Percentiles rank a stretch among this genome's conserved stretches.
These are phyloP conservation scores for Psococerastis gibbosa DNA, from an alignment of 2,888 invertebrate species.

Conservation along the genomic window DNA sequence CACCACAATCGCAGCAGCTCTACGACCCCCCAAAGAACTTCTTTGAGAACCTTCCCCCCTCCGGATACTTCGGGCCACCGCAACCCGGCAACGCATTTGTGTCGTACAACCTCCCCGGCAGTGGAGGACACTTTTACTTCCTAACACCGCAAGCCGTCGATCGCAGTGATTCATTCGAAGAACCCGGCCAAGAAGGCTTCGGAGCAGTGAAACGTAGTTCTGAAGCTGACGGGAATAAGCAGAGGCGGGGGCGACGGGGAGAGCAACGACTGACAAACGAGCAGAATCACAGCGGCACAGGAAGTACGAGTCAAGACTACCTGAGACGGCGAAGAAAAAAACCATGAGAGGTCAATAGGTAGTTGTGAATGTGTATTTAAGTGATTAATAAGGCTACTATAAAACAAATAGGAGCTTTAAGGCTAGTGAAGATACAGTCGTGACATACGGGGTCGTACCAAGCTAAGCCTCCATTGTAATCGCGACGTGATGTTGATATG, in stretches of 20 bases:
- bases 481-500: neutral
- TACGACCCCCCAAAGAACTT: conserved; percentile 4
- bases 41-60: conserved; percentile 2
- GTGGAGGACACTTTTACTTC: conserved; percentile 61
- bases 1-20: neutral
- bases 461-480: neutral
- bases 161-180: conserved; percentile 20
- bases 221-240: conserved; percentile 5
- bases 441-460: neutral
- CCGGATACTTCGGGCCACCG: conserved; percentile 2
- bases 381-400: no score
- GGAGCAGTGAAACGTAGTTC: neutral
- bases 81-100: conserved; percentile 32
- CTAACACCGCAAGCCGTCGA: conserved; percentile 45
- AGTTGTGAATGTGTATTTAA: neutral
- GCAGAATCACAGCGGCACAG: neutral
- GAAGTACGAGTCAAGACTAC: conserved; percentile 7
- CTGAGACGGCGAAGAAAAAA: conserved; percentile 7
- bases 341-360: neutral
- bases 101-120: conserved; percentile 52
- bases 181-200: conserved; percentile 11
- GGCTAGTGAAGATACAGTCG: neutral
- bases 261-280: neutral
- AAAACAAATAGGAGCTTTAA: neutral
- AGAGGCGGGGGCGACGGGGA: conserved; percentile 7